Evolutionary conservation across 2,888 invertebrate species (phyloP).

Genomic region (Dione vanillae): DNA sequence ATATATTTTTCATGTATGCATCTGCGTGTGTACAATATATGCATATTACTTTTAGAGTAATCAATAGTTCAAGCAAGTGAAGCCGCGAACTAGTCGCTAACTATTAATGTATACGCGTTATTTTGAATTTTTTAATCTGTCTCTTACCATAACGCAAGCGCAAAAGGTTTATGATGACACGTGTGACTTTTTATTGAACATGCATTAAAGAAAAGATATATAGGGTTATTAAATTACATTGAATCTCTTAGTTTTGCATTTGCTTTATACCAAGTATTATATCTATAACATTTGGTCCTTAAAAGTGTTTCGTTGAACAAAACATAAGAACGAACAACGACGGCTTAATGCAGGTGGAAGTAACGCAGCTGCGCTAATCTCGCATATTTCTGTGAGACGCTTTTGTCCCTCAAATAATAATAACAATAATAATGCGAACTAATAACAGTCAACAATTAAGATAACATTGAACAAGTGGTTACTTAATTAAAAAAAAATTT

Average conservation of each 20-base stretch:
- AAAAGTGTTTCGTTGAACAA: slow-evolving; percentile 17
- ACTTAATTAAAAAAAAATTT: background rate
- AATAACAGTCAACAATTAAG: background rate
- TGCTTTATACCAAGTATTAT: background rate
- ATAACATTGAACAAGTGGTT: background rate
- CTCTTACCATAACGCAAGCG: slow-evolving; percentile 16
- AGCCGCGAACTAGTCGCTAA: too few species aligned
- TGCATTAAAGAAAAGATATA: background rate
- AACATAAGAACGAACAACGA: slow-evolving; percentile 14
- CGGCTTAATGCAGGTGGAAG: slow-evolving; percentile 18
- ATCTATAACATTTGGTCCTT: slow-evolving; percentile 1
- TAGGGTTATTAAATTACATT: slow-evolving; percentile 5
- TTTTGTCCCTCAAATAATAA: slow-evolving; percentile 2
- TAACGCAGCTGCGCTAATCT: slow-evolving; percentile 18
- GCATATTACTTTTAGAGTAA: too few species aligned
- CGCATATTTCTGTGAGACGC: slow-evolving; percentile 7
- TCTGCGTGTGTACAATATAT: too few species aligned
- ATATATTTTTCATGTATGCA: too few species aligned
- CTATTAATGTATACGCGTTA: background rate
- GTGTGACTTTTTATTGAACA: slow-evolving; percentile 19
- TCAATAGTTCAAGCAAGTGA: too few species aligned
- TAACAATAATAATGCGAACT: background rate
- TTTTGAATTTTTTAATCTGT: slow-evolving; percentile 18
- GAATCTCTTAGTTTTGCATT: background rate
- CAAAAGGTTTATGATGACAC: slow-evolving; percentile 22